Evolutionary conservation across 2,888 invertebrate species (phyloP).

Genomic region (Nasonovia ribisnigri): DNA sequence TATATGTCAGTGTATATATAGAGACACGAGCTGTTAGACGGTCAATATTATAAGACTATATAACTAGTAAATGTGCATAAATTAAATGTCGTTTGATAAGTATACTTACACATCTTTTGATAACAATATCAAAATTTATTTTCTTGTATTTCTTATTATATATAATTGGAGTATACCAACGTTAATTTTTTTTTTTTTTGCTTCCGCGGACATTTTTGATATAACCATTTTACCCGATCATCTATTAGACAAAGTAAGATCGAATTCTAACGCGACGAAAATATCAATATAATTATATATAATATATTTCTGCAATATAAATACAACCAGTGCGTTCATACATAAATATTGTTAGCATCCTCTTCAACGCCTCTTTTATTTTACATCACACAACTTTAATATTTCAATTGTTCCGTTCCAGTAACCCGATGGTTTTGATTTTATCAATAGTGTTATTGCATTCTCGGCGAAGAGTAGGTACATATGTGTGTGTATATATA

Average conservation of each 20-base stretch:
- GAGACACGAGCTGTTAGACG: conserved; percentile 49
- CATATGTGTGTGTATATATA: not conserved
- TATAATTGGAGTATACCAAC: not conserved
- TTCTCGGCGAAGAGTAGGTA: not conserved
- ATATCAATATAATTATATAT: not conserved
- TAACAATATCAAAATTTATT: not conserved
- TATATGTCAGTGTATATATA: conserved; percentile 60
- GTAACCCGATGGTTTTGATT: conserved; percentile 37
- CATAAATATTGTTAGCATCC: conserved; percentile 8
- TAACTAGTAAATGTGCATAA: not conserved
- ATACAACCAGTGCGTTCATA: not conserved
- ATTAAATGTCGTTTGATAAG: not conserved
- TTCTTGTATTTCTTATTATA: not conserved
- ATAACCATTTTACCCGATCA: not conserved
- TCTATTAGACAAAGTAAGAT: not conserved
- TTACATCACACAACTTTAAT: conserved; percentile 22
- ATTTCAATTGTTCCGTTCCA: conserved; percentile 48
- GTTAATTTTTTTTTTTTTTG: not conserved
- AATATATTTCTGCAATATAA: not conserved
- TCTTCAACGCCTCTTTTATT: conserved; percentile 8
- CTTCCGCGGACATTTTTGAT: not conserved
- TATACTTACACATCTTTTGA: not conserved
- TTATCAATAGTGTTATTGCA: conserved; percentile 30
- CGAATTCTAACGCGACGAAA: not conserved
- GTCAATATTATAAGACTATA: not conserved